phyloP scores from a whole-genome alignment of 2,888 invertebrate species.

The Cactoblastis cactorum region DNA sequence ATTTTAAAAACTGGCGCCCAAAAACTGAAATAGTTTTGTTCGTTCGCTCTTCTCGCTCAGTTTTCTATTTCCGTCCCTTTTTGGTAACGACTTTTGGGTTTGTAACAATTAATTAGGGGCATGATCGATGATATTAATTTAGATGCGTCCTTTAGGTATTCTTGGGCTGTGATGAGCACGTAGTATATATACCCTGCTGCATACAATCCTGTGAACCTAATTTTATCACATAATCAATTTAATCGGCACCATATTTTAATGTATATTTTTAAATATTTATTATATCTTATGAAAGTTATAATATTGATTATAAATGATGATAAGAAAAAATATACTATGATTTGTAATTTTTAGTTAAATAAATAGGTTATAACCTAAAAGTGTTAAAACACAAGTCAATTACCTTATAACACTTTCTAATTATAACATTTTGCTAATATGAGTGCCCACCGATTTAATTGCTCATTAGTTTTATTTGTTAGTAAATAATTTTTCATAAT shows the following conservation, averaged over 20 bases:
- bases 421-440: too few relatives aligned
- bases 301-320: too few relatives aligned
- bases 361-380: too few relatives aligned
- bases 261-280: neutral
- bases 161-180: constrained; percentile 52
- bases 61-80: constrained; percentile 64
- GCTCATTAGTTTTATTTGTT: too few relatives aligned
- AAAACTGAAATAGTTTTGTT: constrained; percentile 19
- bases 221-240: constrained; percentile 8
- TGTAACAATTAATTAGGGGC: constrained; percentile 17
- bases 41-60: constrained; percentile 53
- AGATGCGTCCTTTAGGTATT: constrained; percentile 48
- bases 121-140: constrained; percentile 26
- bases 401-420: too few relatives aligned
- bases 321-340: too few relatives aligned
- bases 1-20: constrained; percentile 25
- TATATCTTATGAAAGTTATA: too few relatives aligned
- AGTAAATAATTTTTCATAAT: too few relatives aligned
- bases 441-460: too few relatives aligned
- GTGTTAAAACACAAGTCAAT: too few relatives aligned
- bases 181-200: constrained; percentile 16
- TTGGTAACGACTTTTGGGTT: constrained; percentile 35
- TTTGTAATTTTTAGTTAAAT: too few relatives aligned
- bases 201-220: constrained; percentile 10
- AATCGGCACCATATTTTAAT: neutral